phyloP scores from a whole-genome alignment of 2,888 invertebrate genomes.

The Andrena marginata region DNA sequence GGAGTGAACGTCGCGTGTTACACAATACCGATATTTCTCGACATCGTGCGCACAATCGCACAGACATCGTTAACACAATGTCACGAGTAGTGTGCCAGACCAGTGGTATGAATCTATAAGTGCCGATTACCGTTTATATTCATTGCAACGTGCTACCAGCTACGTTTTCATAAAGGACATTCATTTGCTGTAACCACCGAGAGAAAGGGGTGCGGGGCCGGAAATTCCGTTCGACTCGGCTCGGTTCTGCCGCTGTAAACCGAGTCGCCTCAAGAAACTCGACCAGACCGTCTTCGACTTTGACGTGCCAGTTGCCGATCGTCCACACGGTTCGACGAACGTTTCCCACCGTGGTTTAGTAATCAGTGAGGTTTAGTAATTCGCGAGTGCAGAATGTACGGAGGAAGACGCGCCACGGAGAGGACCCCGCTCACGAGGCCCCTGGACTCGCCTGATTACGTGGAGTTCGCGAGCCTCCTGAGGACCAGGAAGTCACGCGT shows the following conservation, averaged over 20 bases:
- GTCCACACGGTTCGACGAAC: background rate
- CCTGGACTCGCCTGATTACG: slow-evolving; percentile 84
- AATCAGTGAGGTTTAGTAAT: slow-evolving; percentile 11
- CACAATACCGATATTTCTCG: too few relatives aligned
- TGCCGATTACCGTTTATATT: background rate
- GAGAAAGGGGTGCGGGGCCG: slow-evolving; percentile 13
- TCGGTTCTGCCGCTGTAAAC: slow-evolving; percentile 42
- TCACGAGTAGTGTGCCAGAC: too few relatives aligned
- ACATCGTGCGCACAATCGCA: too few relatives aligned
- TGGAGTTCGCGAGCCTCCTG: slow-evolving; percentile 86
- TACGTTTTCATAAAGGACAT: background rate
- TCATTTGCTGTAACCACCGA: background rate
- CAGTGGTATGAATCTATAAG: too few relatives aligned
- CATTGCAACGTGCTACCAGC: background rate
- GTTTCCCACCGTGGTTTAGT: background rate
- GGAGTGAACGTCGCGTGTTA: too few relatives aligned
- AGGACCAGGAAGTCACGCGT: slow-evolving; percentile 85
- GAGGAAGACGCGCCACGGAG: slow-evolving; percentile 82
- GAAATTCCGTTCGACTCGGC: slow-evolving; percentile 30
- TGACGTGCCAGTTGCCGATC: slow-evolving; percentile 26
- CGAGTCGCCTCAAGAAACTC: slow-evolving; percentile 32
- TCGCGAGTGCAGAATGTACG: slow-evolving; percentile 31
- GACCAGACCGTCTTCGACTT: slow-evolving; percentile 8
- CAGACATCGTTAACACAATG: too few relatives aligned
- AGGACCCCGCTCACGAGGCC: slow-evolving; percentile 86